Evolutionary conservation across 2,888 invertebrate genomes (phyloP).

Genomic region (Cancer borealis): DNA sequence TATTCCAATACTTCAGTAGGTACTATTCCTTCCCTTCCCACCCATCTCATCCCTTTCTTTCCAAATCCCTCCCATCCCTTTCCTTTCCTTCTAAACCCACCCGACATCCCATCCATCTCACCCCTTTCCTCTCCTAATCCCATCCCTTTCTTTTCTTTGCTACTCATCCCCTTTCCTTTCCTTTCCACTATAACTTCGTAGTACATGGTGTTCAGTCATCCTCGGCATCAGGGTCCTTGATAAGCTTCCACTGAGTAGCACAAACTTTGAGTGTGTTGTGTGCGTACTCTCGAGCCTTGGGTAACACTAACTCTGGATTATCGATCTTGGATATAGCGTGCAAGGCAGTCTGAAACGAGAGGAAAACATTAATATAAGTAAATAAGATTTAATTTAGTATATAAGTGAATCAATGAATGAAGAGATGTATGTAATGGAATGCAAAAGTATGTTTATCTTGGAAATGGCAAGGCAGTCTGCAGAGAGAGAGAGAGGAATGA

Average conservation of each 20-base stretch:
- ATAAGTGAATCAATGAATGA: too few species aligned
- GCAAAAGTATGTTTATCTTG: too few species aligned
- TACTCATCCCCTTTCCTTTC: too few species aligned
- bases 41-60: not conserved
- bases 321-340: constrained; percentile 75
- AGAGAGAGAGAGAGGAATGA: not conserved
- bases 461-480: too few species aligned
- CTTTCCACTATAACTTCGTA: too few species aligned
- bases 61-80: too few species aligned
- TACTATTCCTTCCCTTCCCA: too few species aligned
- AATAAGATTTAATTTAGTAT: too few species aligned
- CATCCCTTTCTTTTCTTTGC: not conserved
- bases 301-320: constrained; percentile 73
- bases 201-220: constrained; percentile 53
- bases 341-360: constrained; percentile 69
- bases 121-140: not conserved
- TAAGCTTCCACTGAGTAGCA: constrained; percentile 71
- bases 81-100: too few species aligned
- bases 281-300: constrained; percentile 74
- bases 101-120: not conserved
- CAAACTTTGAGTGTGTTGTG: constrained; percentile 63
- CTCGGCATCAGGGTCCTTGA: constrained; percentile 67
- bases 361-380: too few species aligned
- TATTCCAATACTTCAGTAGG: too few species aligned
- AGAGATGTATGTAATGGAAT: too few species aligned